These are phyloP conservation scores for Brevimyrus niger DNA, from an alignment of 2,113 vertebrate genomes.

Conservation along the genomic window DNA sequence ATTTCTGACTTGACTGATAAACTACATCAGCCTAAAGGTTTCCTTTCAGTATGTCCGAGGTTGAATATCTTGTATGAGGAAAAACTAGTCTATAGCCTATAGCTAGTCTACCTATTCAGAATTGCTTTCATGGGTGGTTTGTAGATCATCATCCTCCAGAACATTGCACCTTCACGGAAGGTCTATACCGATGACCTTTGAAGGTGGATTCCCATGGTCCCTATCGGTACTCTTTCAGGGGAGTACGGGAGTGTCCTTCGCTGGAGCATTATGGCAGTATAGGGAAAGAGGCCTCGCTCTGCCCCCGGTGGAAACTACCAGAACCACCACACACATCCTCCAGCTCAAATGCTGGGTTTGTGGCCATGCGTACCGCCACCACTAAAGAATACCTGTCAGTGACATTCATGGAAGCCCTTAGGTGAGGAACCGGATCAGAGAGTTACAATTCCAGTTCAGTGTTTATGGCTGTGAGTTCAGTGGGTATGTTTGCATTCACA, in stretches of 20 bases:
- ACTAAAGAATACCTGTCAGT: background rate
- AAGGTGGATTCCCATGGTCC: background rate
- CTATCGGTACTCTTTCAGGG: background rate
- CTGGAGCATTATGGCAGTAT: background rate
- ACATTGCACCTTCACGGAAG: background rate
- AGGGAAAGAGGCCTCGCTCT: background rate
- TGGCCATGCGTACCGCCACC: no score
- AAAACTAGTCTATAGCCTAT: background rate
- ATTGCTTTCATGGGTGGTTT: background rate
- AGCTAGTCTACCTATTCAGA: background rate
- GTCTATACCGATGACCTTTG: background rate
- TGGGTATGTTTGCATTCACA: background rate
- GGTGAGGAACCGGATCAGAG: background rate
- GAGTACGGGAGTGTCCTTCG: background rate
- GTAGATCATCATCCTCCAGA: background rate
- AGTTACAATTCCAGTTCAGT: background rate
- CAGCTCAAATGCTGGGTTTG: background rate
- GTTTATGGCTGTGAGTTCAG: background rate
- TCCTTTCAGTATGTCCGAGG: background rate
- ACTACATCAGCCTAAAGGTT: background rate
- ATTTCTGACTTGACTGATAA: background rate
- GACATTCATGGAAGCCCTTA: background rate
- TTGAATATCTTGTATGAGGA: background rate
- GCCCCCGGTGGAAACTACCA: background rate
- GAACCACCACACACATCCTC: background rate